Conservation (phyloP, 1,140 invertebrate species). For the Harlomillsia oculata region DNA sequence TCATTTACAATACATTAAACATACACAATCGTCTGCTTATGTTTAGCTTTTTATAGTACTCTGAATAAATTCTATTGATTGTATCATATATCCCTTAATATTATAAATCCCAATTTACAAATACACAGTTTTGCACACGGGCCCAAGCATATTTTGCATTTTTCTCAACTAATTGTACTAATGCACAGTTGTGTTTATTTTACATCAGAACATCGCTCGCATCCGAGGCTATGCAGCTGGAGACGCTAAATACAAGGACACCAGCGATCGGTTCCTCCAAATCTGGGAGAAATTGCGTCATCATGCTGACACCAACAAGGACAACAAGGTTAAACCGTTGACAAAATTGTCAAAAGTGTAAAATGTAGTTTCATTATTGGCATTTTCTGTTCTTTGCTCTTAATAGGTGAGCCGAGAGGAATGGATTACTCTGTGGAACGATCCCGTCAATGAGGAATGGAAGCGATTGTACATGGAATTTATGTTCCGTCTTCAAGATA, state of each 20-base stretch:
- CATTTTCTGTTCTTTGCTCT: slow-evolving; percentile 12
- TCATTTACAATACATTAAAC: too few relatives aligned
- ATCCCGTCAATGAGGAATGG: slow-evolving; percentile 67
- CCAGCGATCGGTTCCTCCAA: slow-evolving; percentile 62
- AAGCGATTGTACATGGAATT: slow-evolving; percentile 68
- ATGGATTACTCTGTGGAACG: slow-evolving; percentile 78
- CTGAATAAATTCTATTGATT: too few relatives aligned
- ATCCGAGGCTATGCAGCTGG: slow-evolving; percentile 51
- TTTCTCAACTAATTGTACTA: too few relatives aligned
- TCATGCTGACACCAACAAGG: slow-evolving; percentile 67
- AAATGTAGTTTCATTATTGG: too few relatives aligned
- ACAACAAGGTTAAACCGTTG: slow-evolving; percentile 56
- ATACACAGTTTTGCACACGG: too few relatives aligned
- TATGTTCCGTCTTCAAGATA: slow-evolving; percentile 76
- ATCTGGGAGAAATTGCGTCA: slow-evolving; percentile 72
- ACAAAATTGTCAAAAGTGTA: background rate
- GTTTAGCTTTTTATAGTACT: too few relatives aligned
- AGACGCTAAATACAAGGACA: slow-evolving; percentile 60
- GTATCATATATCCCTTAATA: too few relatives aligned
- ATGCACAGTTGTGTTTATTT: too few relatives aligned
- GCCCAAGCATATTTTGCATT: too few relatives aligned
- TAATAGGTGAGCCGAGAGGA: slow-evolving; percentile 54
- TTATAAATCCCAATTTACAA: too few relatives aligned
- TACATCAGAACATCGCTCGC: slow-evolving; percentile 66
- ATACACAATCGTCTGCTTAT: too few relatives aligned